These are phyloP conservation scores for Xenentodon cancila DNA, from an alignment of 2,797 vertebrate genomes.

Conservation along the genomic window DNA sequence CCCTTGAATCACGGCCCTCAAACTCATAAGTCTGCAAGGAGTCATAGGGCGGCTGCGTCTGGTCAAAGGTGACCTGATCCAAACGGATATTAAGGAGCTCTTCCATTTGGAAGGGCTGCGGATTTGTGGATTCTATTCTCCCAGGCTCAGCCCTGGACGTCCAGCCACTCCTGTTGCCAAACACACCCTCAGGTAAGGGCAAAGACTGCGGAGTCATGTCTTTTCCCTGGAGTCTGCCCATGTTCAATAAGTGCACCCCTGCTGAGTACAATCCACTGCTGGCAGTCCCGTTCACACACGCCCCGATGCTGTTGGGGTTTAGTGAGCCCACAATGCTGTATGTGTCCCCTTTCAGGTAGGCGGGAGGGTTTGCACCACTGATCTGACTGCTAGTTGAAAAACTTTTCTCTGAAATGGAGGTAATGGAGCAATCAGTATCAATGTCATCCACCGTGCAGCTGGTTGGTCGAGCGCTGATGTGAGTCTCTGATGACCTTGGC, in stretches of 20 bases:
- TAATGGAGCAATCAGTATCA: slow-evolving; percentile 72
- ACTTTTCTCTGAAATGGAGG: slow-evolving; percentile 55
- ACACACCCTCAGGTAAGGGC: slow-evolving; percentile 62
- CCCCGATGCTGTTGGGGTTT: slow-evolving; percentile 55
- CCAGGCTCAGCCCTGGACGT: slow-evolving; percentile 20
- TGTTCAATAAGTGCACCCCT: slow-evolving; percentile 65
- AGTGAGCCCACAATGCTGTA: slow-evolving; percentile 81
- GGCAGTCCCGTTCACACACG: slow-evolving; percentile 54
- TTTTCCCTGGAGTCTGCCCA: slow-evolving; percentile 69
- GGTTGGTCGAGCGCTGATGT: slow-evolving; percentile 65
- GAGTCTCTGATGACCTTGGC: slow-evolving; percentile 65
- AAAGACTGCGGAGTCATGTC: slow-evolving; percentile 74
- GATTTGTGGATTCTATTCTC: slow-evolving; percentile 31
- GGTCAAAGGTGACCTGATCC: slow-evolving; percentile 87
- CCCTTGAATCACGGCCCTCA: slow-evolving; percentile 88
- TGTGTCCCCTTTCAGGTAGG: slow-evolving; percentile 63
- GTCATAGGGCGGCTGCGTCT: slow-evolving; percentile 90
- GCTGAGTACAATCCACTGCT: slow-evolving; percentile 51
- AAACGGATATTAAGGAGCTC: slow-evolving; percentile 87
- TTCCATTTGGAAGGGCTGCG: slow-evolving; percentile 82
- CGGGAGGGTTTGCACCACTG: slow-evolving; percentile 17
- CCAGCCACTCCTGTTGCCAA: slow-evolving; percentile 62
- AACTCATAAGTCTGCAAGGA: slow-evolving; percentile 93
- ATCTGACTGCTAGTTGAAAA: slow-evolving; percentile 36
- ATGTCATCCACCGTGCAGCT: slow-evolving; percentile 70